These are phyloP conservation scores for Agrypnia vestita DNA, from an alignment of 1,140 invertebrate genomes.

Conservation along the genomic window DNA sequence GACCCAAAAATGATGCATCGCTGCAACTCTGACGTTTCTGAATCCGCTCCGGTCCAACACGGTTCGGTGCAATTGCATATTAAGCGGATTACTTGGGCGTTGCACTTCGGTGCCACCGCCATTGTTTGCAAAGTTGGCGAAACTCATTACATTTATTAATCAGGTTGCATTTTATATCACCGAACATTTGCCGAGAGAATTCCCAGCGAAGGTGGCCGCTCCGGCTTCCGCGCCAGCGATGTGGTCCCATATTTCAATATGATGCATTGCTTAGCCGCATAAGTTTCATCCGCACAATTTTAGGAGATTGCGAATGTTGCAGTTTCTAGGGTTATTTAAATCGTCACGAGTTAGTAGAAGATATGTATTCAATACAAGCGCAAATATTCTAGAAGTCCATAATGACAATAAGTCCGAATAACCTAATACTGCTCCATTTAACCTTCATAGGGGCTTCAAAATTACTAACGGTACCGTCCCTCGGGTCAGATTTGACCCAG, in stretches of 20 bases:
- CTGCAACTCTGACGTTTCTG: constrained; percentile 36
- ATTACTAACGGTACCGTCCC: too few relatives aligned
- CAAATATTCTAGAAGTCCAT: too few relatives aligned
- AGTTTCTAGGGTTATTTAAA: too few relatives aligned
- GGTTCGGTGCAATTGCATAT: constrained; percentile 48
- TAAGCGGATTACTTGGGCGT: constrained; percentile 53
- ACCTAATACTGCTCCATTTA: too few relatives aligned
- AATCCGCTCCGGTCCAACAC: background rate
- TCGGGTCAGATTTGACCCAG: too few relatives aligned
- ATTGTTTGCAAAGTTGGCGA: constrained; percentile 44
- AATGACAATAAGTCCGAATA: too few relatives aligned
- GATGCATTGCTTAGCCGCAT: background rate
- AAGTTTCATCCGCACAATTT: constrained; percentile 12
- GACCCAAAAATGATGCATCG: constrained; percentile 44
- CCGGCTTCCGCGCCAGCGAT: background rate
- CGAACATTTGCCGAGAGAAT: background rate
- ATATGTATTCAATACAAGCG: too few relatives aligned
- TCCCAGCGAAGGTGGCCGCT: background rate
- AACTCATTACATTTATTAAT: constrained; percentile 53
- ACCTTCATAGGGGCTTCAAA: too few relatives aligned
- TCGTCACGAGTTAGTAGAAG: too few relatives aligned
- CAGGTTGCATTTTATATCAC: constrained; percentile 51
- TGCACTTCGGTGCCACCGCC: constrained; percentile 14
- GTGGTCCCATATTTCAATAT: constrained; percentile 12
- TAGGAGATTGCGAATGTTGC: background rate